Base-by-base conservation (phyloP, 2,888 invertebrate species). In the Drosophila meridionalis region DNA sequence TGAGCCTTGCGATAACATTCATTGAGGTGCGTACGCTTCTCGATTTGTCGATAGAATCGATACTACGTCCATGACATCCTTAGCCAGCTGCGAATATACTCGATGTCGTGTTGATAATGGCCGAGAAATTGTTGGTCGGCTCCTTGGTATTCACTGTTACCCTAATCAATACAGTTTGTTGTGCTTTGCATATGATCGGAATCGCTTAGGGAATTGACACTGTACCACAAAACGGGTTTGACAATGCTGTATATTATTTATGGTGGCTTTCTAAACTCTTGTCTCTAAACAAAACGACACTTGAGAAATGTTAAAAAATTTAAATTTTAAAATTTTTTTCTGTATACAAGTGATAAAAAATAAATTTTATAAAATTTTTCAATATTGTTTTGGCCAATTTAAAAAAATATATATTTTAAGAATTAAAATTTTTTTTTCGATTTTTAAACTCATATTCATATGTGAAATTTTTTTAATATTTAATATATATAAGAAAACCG, bases 11-110 rank as follows among this genome's bases (percentile, higher is more conserved):
- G 9, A 50, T 87, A 4, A 59, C 58, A 2, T 77, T 87, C 32
- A 48, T 87, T 6, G 58, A 77, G 84, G 89, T 56, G 56, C 30
- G 56, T 56, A 56, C 40, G n/a, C 12, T 30, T 14, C 6, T 6
- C 1, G 34, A 34, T n/a, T 40, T 6, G 40, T 40, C 0, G 0
- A 0, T n/a, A 20, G 11, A 32, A 0, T n/a, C 11, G 11, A 32
- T 12, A 11, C n/a, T 6, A n/a, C 2, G 2, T 36, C 20, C n/a
- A 32, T 57, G 2, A 0, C 14, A 9, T 47, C 8, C n/a, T 42
- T 30, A 85, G 85, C 89, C 87, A 14, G 87, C 85, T 9, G 82
- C 87, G 0, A 74, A 69, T 11, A 80, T 89, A 20, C 72, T 77
- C 5, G 61, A 77, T 57, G 14, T 71, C 20, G 30, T 60, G 0